A percentile compares a stretch with the other conserved stretches of the same genome.
phyloP scores from a whole-genome alignment of 2,797 vertebrate species.

The Sebastes elongatus region DNA sequence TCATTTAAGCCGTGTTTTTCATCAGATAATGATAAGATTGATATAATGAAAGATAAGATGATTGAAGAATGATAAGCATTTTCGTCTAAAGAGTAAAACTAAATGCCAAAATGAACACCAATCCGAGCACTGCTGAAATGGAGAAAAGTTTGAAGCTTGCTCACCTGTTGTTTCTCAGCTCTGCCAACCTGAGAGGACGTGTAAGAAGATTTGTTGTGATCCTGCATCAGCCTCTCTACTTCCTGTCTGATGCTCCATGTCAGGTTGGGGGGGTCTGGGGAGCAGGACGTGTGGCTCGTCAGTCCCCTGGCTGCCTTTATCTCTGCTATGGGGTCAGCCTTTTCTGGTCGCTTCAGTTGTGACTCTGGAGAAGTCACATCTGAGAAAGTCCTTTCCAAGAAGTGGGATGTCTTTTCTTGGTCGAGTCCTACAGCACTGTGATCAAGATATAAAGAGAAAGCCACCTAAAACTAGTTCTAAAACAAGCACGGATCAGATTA shows the following conservation, averaged over 20 bases:
- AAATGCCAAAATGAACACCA: neutral
- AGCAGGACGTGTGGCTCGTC: neutral
- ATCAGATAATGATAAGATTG: too few relatives aligned
- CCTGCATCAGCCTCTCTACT: constrained; percentile 73
- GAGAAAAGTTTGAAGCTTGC: neutral
- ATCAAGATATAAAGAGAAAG: neutral
- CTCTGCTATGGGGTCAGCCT: neutral
- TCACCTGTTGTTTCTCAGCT: constrained; percentile 63
- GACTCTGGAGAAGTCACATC: neutral
- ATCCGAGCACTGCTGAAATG: neutral
- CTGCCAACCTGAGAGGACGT: constrained; percentile 14
- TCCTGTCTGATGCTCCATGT: constrained; percentile 68
- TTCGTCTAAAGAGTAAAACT: neutral
- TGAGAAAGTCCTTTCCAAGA: neutral
- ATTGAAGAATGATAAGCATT: neutral
- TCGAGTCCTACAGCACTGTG: constrained; percentile 23
- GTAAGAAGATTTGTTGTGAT: constrained; percentile 36
- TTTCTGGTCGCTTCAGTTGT: neutral
- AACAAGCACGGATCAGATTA: neutral
- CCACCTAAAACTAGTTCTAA: rapidly evolving
- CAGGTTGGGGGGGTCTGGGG: constrained; percentile 9
- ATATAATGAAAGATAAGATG: neutral
- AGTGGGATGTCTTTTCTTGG: neutral
- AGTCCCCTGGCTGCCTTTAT: neutral
- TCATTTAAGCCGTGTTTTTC: too few relatives aligned